Percentiles rank a stretch among this genome's conserved stretches.
Conservation (phyloP, 2,797 vertebrate genomes). For the Leptoclinus maculatus region DNA sequence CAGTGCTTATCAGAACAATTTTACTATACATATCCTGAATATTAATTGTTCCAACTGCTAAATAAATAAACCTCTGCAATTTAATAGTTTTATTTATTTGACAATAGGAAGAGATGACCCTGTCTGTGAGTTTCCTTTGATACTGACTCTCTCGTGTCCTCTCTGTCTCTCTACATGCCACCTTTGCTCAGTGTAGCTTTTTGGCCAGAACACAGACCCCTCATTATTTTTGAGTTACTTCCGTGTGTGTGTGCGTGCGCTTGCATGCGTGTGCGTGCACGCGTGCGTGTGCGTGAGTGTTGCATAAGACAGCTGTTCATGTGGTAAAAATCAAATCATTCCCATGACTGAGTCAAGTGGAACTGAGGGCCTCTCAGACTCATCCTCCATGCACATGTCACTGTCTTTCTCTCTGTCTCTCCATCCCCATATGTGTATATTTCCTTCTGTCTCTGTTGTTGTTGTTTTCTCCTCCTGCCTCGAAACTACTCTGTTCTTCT, state of each 20-base stretch:
- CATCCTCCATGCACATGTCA: conserved; percentile 62
- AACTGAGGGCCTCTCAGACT: conserved; percentile 71
- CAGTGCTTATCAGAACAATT: neutral
- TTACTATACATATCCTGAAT: neutral
- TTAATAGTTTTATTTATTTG: neutral
- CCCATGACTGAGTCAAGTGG: conserved; percentile 80
- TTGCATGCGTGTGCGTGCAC: conserved; percentile 65
- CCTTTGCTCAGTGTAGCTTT: conserved; percentile 52
- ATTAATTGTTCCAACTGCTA: neutral
- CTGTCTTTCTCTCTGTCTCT: conserved; percentile 36
- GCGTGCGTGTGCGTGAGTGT: conserved; percentile 60
- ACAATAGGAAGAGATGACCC: neutral
- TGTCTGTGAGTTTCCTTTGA: conserved; percentile 6
- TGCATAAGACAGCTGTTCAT: conserved; percentile 84
- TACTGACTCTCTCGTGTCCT: conserved; percentile 20
- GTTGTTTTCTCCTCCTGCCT: conserved; percentile 38
- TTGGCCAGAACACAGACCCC: conserved; percentile 51
- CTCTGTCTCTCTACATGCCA: conserved; percentile 42
- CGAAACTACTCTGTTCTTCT: conserved; percentile 37
- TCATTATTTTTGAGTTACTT: conserved; percentile 61
- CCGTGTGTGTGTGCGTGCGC: conserved; percentile 46
- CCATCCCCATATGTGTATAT: conserved; percentile 48
- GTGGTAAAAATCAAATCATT: conserved; percentile 84
- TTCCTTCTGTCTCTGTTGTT: conserved; percentile 11
- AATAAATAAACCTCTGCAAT: neutral